Evolutionary conservation across 2,113 vertebrate species (phyloP).

Genomic region (Pyxicephalus adspersus): DNA sequence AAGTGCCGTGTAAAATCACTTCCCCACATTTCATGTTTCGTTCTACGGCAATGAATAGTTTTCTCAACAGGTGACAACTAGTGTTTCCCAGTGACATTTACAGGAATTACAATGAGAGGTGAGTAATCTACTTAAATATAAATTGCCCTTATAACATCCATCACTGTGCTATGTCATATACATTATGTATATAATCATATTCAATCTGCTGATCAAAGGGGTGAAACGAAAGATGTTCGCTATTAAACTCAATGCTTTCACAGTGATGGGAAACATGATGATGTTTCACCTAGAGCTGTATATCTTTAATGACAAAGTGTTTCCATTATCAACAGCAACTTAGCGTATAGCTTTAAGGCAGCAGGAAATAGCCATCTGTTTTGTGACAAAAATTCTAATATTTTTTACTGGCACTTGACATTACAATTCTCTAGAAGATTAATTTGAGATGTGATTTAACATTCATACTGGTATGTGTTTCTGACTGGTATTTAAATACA

Average conservation of each 20-base stretch:
- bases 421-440: conserved; percentile 15
- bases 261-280: conserved; percentile 38
- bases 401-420: conserved; percentile 23
- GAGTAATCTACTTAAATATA: conserved; percentile 44
- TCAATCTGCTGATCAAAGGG: conserved; percentile 54
- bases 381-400: conserved; percentile 39
- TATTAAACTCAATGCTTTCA: conserved; percentile 43
- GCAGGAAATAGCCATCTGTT: conserved; percentile 34
- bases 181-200: conserved; percentile 47
- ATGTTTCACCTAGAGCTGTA: conserved; percentile 51
- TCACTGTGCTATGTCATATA: conserved; percentile 37
- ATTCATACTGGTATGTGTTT: not conserved
- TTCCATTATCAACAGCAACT: conserved; percentile 47
- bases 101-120: conserved; percentile 20
- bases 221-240: conserved; percentile 37
- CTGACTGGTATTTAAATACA: not conserved
- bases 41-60: conserved; percentile 14
- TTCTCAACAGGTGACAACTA: conserved; percentile 31
- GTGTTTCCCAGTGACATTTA: conserved; percentile 31
- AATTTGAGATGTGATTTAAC: conserved; percentile 11
- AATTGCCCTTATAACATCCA: conserved; percentile 33
- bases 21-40: not conserved
- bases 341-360: conserved; percentile 50
- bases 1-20: not conserved
- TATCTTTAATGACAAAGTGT: conserved; percentile 46